phyloP scores from a whole-genome alignment of 1,140 invertebrate species.

The Papilio aristodemus region DNA sequence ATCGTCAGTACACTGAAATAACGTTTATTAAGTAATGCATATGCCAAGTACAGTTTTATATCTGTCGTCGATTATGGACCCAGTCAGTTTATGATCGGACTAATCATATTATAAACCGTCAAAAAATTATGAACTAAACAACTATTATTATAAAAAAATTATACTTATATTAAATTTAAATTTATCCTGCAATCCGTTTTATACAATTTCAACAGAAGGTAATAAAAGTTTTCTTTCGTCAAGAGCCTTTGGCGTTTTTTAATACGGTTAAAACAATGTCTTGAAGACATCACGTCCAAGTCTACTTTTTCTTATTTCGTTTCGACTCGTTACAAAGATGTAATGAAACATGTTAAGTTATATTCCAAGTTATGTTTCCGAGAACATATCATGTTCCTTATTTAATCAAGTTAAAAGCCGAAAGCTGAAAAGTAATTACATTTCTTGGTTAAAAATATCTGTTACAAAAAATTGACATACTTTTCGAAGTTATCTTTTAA shows the following conservation, averaged over 20 bases:
- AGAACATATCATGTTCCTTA: not conserved
- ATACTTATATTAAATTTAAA: too few relatives aligned
- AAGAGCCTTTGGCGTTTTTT: not conserved
- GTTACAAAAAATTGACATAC: not conserved
- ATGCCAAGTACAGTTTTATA: too few relatives aligned
- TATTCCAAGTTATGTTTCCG: not conserved
- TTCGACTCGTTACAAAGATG: not conserved
- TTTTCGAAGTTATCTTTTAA: too few relatives aligned
- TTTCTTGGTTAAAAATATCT: not conserved
- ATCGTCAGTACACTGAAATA: too few relatives aligned
- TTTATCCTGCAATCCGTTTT: too few relatives aligned
- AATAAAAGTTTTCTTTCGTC: not conserved
- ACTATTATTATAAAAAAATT: too few relatives aligned
- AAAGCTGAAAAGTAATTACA: not conserved
- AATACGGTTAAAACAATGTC: not conserved
- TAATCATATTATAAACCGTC: too few relatives aligned
- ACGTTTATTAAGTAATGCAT: too few relatives aligned
- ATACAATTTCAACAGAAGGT: too few relatives aligned
- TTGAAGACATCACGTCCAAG: not conserved
- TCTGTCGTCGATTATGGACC: too few relatives aligned
- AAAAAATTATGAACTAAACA: too few relatives aligned
- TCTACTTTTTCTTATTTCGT: not conserved
- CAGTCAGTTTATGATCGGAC: too few relatives aligned
- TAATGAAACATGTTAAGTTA: not conserved
- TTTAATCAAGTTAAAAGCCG: not conserved